Percentiles rank a stretch among this genome's conserved stretches.
These are phyloP conservation scores for Coccyzus lansbergi DNA, from an alignment of 2,797 vertebrate species.

Conservation along the genomic window DNA sequence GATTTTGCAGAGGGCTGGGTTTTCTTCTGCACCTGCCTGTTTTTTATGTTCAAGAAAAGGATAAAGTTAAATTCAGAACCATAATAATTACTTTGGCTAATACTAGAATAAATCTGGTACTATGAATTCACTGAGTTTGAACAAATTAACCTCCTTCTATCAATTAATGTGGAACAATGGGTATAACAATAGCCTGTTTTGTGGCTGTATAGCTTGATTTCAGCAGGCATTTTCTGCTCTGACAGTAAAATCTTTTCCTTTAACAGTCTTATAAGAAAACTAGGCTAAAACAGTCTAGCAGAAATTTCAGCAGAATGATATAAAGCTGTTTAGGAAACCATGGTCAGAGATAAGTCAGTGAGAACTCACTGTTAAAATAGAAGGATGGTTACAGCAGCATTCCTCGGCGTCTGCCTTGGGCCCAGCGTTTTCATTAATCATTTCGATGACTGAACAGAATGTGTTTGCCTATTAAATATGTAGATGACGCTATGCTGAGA, in stretches of 20 bases:
- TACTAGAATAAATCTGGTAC: background rate
- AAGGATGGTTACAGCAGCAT: constrained; percentile 30
- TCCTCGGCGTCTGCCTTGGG: constrained; percentile 35
- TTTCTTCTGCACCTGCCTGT: background rate
- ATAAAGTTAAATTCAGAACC: background rate
- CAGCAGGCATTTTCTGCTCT: background rate
- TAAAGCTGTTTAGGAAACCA: constrained; percentile 15
- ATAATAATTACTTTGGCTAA: background rate
- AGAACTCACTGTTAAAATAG: background rate
- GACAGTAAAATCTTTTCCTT: background rate
- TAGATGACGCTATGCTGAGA: constrained; percentile 59
- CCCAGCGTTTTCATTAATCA: constrained; percentile 67
- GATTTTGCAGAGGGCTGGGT: background rate
- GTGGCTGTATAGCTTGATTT: background rate
- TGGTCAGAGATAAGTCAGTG: background rate
- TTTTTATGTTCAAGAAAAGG: background rate
- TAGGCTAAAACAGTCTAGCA: background rate
- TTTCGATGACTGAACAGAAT: constrained; percentile 62
- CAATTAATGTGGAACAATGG: background rate
- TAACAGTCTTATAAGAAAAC: background rate
- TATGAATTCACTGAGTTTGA: background rate
- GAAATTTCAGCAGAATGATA: background rate
- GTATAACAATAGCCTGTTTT: background rate
- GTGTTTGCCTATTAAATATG: constrained; percentile 69
- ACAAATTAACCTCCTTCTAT: background rate